Base-by-base conservation (phyloP, 2,113 vertebrate genomes). In the Platysternon megacephalum region DNA sequence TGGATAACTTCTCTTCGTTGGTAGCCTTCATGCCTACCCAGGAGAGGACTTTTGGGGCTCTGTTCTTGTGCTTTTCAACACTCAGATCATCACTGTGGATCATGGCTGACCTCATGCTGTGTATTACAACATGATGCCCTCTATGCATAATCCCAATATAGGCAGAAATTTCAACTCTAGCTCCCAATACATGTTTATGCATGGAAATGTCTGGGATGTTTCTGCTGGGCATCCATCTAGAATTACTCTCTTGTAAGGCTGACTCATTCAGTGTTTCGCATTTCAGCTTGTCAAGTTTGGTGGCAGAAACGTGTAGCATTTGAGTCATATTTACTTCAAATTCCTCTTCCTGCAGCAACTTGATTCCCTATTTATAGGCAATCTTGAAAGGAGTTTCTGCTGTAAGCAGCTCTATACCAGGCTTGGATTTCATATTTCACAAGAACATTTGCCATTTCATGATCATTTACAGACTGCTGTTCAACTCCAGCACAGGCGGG, bases 391-490 rank as follows among this genome's bases (percentile, higher is more conserved):
- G 79, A 11, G 0, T 16, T 46, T n/a, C 52, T 10, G 55, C 49
- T 56, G 44, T n/a, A 0, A 3, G n/a, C 44, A 79, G 58, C 76
- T 0, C 4, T 68, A 6, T 0, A 0, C 58, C 12, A 8, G 4
- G 83, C 26, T 65, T 9, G 3, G 2, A 1, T 48, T 68, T 49
- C 29, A 11, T 90, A 61, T 86, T 88, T 17, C 28, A 2, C 12
- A 3, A 26, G 2, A 0, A 0, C 4, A 2, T 48, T 42, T 46
- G 26, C 87, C 81, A 26, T 58, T 2, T 3, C 81, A n/a, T 5
- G 78, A 58, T 19, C 92, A 78, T 5, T 79, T 72, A 83, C 87
- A 61, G 72, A 65, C 24, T 7, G 79, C 84, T 72, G 49, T 22
- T 65, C 39, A 29, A 79, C 81, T 82, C n/a, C 53, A 55, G 58